These are phyloP conservation scores for Deilephila porcellus DNA, from an alignment of 2,888 invertebrate genomes.

Conservation along the genomic window DNA sequence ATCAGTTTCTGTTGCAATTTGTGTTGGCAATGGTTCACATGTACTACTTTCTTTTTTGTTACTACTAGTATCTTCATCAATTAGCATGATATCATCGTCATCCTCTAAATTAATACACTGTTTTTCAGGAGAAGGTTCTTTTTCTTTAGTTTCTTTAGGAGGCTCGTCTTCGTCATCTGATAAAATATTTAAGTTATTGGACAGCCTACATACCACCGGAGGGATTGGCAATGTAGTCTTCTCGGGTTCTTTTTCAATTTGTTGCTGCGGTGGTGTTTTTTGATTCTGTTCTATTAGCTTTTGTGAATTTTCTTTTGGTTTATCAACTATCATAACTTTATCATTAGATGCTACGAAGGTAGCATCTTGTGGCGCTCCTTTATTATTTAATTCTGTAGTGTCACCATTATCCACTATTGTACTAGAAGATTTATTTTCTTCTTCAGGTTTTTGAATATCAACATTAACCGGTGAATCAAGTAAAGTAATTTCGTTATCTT, in stretches of 20 bases:
- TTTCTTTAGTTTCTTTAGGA: constrained; percentile 28
- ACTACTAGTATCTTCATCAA: constrained; percentile 64
- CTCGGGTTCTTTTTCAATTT: constrained; percentile 28
- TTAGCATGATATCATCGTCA: constrained; percentile 77
- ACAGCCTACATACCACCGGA: constrained; percentile 60
- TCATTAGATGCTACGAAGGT: constrained; percentile 3
- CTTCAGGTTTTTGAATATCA: constrained; percentile 6
- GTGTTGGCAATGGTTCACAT: constrained; percentile 29
- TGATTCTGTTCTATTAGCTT: constrained; percentile 9
- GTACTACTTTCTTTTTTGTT: constrained; percentile 37
- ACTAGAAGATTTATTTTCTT: constrained; percentile 22
- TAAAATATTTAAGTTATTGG: constrained; percentile 72
- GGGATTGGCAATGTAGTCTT: constrained; percentile 37
- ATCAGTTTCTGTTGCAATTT: constrained; percentile 36
- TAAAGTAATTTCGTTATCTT: constrained; percentile 3
- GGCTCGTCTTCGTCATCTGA: constrained; percentile 74
- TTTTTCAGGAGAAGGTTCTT: constrained; percentile 47
- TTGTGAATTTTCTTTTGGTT: constrained; percentile 28
- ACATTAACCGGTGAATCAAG: constrained; percentile 12
- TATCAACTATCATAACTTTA: constrained; percentile 24
- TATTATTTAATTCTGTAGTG: constrained; percentile 31
- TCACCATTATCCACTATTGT: constrained; percentile 26
- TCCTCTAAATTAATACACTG: constrained; percentile 70
- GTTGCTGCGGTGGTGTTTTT: constrained; percentile 10
- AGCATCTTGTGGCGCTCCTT: constrained; percentile 31